phyloP scores from a whole-genome alignment of 2,113 vertebrate species.

The Equus quagga region DNA sequence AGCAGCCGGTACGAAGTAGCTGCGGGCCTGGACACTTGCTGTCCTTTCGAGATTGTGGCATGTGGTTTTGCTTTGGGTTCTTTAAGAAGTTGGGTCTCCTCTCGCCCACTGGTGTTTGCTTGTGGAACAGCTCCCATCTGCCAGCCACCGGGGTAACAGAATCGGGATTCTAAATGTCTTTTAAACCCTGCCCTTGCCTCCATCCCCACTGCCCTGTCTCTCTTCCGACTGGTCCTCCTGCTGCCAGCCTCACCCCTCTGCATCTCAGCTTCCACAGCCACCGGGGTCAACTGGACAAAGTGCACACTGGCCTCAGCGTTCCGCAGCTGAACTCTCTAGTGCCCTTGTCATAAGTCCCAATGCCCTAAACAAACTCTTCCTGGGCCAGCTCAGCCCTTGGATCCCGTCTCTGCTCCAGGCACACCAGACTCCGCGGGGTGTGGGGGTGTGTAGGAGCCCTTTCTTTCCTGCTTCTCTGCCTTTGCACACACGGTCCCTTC shows the following conservation, averaged over 20 bases:
- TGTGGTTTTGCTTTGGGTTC: background rate
- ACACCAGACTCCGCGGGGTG: rapidly evolving
- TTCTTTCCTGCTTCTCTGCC: background rate
- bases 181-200: background rate
- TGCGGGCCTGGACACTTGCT: background rate
- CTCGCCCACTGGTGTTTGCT: background rate
- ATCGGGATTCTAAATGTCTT: background rate
- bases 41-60: background rate
- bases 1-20: background rate
- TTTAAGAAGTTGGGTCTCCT: background rate
- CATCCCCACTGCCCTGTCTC: background rate
- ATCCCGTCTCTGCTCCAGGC: background rate
- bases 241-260: background rate
- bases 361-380: background rate
- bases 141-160: background rate
- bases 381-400: background rate
- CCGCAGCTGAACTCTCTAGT: background rate
- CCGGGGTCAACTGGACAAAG: background rate
- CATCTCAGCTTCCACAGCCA: background rate
- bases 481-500: background rate
- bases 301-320: too few relatives aligned
- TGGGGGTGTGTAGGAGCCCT: too few relatives aligned
- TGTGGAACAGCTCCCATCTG: background rate
- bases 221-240: background rate
- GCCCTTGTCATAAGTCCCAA: background rate